Conservation (phyloP, 2,888 invertebrate genomes). For the Conomelus anceps region DNA sequence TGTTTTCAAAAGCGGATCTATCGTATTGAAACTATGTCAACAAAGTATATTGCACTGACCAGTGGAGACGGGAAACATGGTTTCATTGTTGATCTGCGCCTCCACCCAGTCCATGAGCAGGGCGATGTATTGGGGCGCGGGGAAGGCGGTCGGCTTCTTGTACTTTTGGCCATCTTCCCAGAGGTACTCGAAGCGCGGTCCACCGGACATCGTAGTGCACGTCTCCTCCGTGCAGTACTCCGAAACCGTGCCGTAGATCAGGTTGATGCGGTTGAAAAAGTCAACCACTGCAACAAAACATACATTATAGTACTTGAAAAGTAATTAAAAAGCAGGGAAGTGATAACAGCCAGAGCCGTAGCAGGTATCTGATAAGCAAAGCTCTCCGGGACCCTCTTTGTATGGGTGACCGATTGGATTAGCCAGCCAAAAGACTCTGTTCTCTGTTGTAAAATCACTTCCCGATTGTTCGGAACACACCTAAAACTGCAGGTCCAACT, state of each 20-base stretch:
- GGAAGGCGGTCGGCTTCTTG: constrained; percentile 70
- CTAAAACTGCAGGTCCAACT: too few species aligned
- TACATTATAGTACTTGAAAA: too few species aligned
- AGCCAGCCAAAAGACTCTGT: too few species aligned
- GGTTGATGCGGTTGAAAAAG: constrained; percentile 87
- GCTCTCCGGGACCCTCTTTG: too few species aligned
- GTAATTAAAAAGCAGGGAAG: too few species aligned
- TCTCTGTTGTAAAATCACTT: too few species aligned
- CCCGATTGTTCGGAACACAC: too few species aligned
- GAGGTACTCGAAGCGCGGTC: constrained; percentile 79
- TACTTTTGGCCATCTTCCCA: constrained; percentile 80
- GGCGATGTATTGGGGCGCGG: constrained; percentile 76
- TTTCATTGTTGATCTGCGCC: constrained; percentile 80
- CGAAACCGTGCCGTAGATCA: constrained; percentile 83
- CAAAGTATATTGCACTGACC: constrained; percentile 42
- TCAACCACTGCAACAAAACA: constrained; percentile 68
- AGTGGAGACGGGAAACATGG: constrained; percentile 74
- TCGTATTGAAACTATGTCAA: too few species aligned
- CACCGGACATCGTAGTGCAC: constrained; percentile 88
- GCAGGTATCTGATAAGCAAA: too few species aligned
- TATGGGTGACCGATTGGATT: too few species aligned
- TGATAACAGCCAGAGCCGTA: too few species aligned
- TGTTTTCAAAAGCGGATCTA: too few species aligned
- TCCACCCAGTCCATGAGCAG: constrained; percentile 90
- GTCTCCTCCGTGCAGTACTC: constrained; percentile 75